Base-by-base conservation (phyloP, 2,113 vertebrate genomes). In the Hemichromis elongatus region DNA sequence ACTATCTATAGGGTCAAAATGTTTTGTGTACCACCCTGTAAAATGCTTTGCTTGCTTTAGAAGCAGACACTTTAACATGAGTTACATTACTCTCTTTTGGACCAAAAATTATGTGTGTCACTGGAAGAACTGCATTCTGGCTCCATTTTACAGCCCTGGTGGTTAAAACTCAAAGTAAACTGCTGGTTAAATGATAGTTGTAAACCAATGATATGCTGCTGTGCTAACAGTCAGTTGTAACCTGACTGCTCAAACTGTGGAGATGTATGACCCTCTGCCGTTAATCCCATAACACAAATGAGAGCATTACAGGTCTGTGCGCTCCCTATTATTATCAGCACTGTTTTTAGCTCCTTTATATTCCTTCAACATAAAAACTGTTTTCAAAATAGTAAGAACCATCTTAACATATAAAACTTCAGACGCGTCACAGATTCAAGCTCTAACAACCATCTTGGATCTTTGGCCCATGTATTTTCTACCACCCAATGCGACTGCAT, bases 201-300 rank as follows among this genome's bases (percentile, higher is more conserved):
- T 24, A 50, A 54, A 40, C 45, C 55, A 55, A 50, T 52, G 42
- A 13, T 3, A 19, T n/a, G 12, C 5, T 30, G 21, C 40, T 37
- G 70, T 56, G 5, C 47, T 78, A 53, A 45, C 53, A 28, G 50
- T 59, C 11, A 4, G 35, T 10, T 79, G 16, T 88, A 55, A 73
- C 75, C 78, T n/a, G 77, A 56, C 86, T 10, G 82, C 77, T 83
- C 79, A 55, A 9, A 26, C 82, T 45, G 86, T 42, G 45, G 61
- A 26, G 77, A 56, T 45, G 42, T 54, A n/a, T 79, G 21, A 82
- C 35, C 28, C 30, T 63, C 84, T 59, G 24, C 42, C 55, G 47
- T 19, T 86, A 83, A 91, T 84, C 83, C 37, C 79, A 21, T 79
- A 81, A 59, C 61, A 50, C n/a, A 18, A 56, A 66, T 52, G 70